A percentile compares a stretch with the other conserved stretches of the same genome.
Evolutionary conservation across 2,113 vertebrate species (phyloP).

Genomic region (Bufo gargarizans): DNA sequence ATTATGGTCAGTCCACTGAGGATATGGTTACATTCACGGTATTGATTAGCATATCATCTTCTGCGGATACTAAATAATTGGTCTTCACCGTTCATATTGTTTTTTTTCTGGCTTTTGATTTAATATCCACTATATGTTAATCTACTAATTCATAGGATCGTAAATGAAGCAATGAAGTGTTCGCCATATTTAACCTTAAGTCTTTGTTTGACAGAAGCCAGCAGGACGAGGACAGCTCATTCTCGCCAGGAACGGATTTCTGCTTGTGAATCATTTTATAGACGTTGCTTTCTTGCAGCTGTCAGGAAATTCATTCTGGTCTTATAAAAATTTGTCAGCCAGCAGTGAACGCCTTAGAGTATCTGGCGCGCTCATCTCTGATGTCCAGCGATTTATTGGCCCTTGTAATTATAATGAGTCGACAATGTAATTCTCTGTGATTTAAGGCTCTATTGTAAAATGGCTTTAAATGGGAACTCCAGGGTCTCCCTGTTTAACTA

Average conservation of each 20-base stretch:
- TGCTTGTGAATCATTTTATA: constrained; percentile 27
- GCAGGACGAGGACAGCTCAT: not conserved
- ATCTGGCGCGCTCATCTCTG: not conserved
- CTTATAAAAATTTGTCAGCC: constrained; percentile 18
- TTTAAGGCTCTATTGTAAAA: not conserved
- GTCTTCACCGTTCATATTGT: not conserved
- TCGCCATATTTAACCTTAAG: constrained; percentile 32
- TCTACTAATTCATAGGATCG: not conserved
- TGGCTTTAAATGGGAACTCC: not conserved
- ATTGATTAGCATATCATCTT: constrained; percentile 3
- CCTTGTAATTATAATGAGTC: not conserved
- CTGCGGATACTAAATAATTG: not conserved
- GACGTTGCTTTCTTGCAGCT: not conserved
- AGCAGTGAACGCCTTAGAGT: not conserved
- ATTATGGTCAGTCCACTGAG: not conserved
- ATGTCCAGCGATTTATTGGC: constrained; percentile 1
- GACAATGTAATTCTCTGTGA: not conserved
- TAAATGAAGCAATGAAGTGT: constrained; percentile 13
- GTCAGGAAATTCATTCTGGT: constrained; percentile 7
- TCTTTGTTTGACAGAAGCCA: constrained; percentile 28
- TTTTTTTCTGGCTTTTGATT: not conserved
- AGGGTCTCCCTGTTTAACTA: not conserved
- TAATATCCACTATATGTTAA: not conserved
- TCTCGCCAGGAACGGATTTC: not conserved
- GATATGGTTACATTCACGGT: not conserved